phyloP scores from a whole-genome alignment of 2,797 vertebrate genomes.

The Characodon lateralis region DNA sequence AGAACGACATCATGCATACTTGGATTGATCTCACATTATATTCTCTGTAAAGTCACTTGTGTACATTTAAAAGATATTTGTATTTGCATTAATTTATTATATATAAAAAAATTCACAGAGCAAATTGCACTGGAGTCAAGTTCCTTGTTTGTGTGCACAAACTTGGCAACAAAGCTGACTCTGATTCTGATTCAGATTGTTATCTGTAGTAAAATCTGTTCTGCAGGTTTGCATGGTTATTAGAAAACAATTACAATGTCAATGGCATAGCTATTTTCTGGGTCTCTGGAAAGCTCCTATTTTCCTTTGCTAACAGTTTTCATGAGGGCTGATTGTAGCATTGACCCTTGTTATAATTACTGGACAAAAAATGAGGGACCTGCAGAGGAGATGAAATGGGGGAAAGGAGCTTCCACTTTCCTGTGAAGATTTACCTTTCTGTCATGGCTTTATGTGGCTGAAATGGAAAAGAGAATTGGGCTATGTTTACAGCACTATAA shows the following conservation, averaged over 20 bases:
- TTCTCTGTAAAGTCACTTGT: no score
- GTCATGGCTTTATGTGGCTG: conserved; percentile 81
- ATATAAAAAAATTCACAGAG: no score
- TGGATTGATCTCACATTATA: no score
- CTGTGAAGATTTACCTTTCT: conserved; percentile 80
- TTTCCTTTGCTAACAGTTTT: conserved; percentile 19
- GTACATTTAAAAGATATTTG: no score
- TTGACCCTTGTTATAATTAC: conserved; percentile 46
- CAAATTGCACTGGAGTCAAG: no score
- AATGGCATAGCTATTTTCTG: background rate
- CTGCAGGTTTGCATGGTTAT: background rate
- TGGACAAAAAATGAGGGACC: conserved; percentile 33
- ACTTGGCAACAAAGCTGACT: no score
- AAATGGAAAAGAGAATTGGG: conserved; percentile 85
- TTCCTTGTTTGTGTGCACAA: no score
- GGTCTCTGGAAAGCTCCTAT: conserved; percentile 16
- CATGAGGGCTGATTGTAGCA: conserved; percentile 6
- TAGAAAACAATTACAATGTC: background rate
- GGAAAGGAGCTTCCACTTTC: conserved; percentile 61
- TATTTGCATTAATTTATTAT: no score
- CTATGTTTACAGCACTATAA: conserved; percentile 84
- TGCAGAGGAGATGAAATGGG: conserved; percentile 40
- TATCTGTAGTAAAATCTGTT: background rate
- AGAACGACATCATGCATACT: no score
- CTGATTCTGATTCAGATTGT: background rate